Evolutionary conservation across 2,797 vertebrate genomes (phyloP).

Genomic region (Enteromius afrohamiltoni): DNA sequence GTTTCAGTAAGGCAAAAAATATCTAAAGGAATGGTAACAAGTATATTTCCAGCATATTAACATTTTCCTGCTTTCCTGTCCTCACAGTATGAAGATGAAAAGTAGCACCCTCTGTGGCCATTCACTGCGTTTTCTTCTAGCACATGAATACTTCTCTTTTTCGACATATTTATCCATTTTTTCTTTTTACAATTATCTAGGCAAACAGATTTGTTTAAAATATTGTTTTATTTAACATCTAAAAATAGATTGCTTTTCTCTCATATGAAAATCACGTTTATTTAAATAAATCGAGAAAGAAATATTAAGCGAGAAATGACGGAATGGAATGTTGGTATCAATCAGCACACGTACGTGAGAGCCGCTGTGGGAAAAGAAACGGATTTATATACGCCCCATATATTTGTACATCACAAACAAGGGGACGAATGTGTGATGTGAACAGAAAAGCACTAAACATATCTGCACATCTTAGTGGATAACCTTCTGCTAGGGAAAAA

Average conservation of each 20-base stretch:
- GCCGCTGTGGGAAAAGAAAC: conserved; percentile 46
- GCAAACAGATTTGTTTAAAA: conserved; percentile 52
- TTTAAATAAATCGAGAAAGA: conserved; percentile 46
- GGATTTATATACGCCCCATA: conserved; percentile 57
- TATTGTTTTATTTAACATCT: conserved; percentile 51
- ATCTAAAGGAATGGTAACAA: conserved; percentile 90
- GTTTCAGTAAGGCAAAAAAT: conserved; percentile 88
- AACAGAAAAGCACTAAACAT: conserved; percentile 69
- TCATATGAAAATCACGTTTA: conserved; percentile 38
- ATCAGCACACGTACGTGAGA: conserved; percentile 52
- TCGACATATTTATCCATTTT: conserved; percentile 25
- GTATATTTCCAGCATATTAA: conserved; percentile 85
- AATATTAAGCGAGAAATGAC: conserved; percentile 51
- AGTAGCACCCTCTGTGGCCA: conserved; percentile 78
- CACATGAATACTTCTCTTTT: conserved; percentile 41
- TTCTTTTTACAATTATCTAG: conserved; percentile 48
- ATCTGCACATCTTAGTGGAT: conserved; percentile 73
- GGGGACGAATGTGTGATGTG: conserved; percentile 62
- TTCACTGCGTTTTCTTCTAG: conserved; percentile 40
- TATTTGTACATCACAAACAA: conserved; percentile 57
- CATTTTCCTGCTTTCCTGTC: conserved; percentile 67
- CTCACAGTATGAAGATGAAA: conserved; percentile 77
- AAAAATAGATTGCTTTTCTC: conserved; percentile 56
- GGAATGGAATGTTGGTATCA: conserved; percentile 76
- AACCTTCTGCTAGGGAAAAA: conserved; percentile 66